Base-by-base conservation (phyloP, 2,797 vertebrate genomes). In the Apogon hyalosoma region DNA sequence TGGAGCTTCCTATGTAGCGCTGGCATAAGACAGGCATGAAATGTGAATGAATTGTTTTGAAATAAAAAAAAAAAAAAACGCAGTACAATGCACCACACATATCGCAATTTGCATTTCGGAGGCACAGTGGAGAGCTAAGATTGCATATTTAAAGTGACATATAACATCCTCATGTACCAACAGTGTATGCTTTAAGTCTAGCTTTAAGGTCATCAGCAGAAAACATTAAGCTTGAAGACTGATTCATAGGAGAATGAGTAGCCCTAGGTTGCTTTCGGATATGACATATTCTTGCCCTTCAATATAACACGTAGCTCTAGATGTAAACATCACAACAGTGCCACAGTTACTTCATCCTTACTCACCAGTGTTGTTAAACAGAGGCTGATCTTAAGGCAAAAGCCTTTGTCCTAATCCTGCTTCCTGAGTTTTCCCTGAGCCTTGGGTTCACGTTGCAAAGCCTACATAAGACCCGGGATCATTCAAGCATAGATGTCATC, bases 1-100 rank as follows among this genome's bases (percentile, higher is more conserved):
- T 66, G 52, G 58, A 58, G 50, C 42, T 46, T 59, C 33, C 8
- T 69, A 38, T 66, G 39, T 60, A 36, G 28, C 38, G 24, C 56
- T 58, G 18, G 36, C 31, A 31, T 56, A 49, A 33, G 10, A 24
- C 33, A 68, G 41, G 47, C 28, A 54, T 68, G 31, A 40, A 52
- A 53, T 57, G 62, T 66, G 42, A 49, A 1, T 46, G 54, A 48
- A 80, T 7, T 9, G 49, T 42, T 45, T 31, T 42, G 8, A 70
- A 73, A 41, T 59, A 8, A 48, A 50, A 75, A 24, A 24, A 24
- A 24, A 24, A 24, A 57, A 62, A 54, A 49, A 60, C 9, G 10
- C 0, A 57, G 58, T 15, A 45, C 24, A 53, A 36, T 8, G 7
- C 36, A 50, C 7, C 36, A 45, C 11, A 33, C 31, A 33, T 8